Percentiles rank a stretch among this genome's conserved stretches.
phyloP scores from a whole-genome alignment of 2,113 vertebrate genomes.

The Alexandromys fortis region DNA sequence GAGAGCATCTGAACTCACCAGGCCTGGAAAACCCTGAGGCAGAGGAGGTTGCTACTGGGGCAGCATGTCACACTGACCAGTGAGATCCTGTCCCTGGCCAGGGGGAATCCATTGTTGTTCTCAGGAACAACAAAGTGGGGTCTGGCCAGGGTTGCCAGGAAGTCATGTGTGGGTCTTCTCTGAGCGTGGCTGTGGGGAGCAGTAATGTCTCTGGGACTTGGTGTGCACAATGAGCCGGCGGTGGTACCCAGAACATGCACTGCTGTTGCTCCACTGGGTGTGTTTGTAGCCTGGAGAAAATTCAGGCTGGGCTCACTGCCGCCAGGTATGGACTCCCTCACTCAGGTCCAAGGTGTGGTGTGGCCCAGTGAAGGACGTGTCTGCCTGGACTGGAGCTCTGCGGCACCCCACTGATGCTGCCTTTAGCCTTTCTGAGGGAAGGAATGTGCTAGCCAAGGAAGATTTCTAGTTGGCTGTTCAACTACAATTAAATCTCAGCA shows the following conservation, averaged over 20 bases:
- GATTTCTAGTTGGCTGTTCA: neutral
- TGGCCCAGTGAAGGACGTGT: neutral
- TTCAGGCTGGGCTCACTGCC: neutral
- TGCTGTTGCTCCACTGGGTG: neutral
- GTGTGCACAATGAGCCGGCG: neutral
- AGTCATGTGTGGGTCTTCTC: neutral
- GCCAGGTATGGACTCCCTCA: neutral
- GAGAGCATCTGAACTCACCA: neutral
- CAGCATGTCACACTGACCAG: neutral
- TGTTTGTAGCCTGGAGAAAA: neutral
- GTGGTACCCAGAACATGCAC: neutral
- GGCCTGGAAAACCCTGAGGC: neutral
- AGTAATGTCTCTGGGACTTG: neutral
- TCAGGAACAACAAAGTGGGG: neutral
- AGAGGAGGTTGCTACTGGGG: neutral
- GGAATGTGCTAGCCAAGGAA: neutral
- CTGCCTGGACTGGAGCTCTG: neutral
- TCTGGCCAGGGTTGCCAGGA: neutral
- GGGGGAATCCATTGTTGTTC: neutral
- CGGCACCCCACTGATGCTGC: rapidly evolving
- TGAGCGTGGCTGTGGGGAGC: neutral
- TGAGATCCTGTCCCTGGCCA: neutral
- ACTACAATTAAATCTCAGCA: neutral
- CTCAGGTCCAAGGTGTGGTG: neutral
- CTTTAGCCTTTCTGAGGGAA: neutral